Conservation (phyloP, 2,888 invertebrate genomes). For the Hypena proboscidalis region DNA sequence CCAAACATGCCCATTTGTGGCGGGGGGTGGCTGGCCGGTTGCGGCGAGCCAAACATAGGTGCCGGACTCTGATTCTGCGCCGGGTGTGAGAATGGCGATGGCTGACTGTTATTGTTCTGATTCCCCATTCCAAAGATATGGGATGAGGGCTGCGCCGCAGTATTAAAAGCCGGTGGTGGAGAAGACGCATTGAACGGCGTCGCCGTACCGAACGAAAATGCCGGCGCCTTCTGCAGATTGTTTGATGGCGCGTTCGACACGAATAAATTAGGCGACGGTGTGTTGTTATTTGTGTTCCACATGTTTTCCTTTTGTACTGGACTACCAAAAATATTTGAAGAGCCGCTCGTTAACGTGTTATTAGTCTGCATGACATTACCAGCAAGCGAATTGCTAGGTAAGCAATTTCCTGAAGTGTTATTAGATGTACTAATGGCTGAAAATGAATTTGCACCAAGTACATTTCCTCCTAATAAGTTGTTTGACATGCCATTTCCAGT, state of each 20-base stretch:
- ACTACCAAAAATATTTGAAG: constrained; percentile 50
- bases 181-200: constrained; percentile 50
- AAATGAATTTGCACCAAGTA: too few species aligned
- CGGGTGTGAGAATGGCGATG: constrained; percentile 55
- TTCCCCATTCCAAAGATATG: constrained; percentile 60
- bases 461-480: constrained; percentile 23
- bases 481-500: constrained; percentile 18
- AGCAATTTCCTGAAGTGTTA: constrained; percentile 38
- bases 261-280: constrained; percentile 51
- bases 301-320: constrained; percentile 57
- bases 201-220: constrained; percentile 63
- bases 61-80: constrained; percentile 45
- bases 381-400: constrained; percentile 39
- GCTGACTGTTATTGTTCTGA: constrained; percentile 46
- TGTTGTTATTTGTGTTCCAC: constrained; percentile 55
- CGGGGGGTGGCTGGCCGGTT: constrained; percentile 39
- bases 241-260: constrained; percentile 47
- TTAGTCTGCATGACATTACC: constrained; percentile 37
- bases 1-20: constrained; percentile 55
- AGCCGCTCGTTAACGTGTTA: constrained; percentile 25
- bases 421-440: too few species aligned
- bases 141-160: constrained; percentile 42
- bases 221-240: constrained; percentile 51
- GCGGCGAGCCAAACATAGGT: constrained; percentile 57
- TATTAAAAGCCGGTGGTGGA: constrained; percentile 52